Evolutionary conservation across 2,797 vertebrate species (phyloP), one percentile per base, ranked within the genome.

Genomic region (Poeciliopsis presidionis): DNA sequence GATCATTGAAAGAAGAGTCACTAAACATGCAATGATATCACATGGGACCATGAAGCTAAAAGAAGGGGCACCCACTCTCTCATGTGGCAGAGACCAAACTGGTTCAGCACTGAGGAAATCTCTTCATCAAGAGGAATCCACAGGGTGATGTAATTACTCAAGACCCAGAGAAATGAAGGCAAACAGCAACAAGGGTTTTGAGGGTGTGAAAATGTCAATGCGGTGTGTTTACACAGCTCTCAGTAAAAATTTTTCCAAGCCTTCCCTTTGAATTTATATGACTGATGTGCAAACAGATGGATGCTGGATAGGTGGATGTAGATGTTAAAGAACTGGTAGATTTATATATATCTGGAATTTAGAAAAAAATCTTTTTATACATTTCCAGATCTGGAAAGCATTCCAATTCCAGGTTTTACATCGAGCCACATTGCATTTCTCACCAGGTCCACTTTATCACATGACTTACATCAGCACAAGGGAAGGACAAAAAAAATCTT

Each of bases 11-110:
- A 93, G 91, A 88, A 81, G 89, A 88, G 89, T 81, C 84, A 76
- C 93, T 93, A 88, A 88, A 91, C 88, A 93, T 86, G 87, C 88
- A 75, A 80, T 82, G 73, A 90, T 94, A 90, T 94, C 88, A 84
- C 86, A 85, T 75, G 89, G 92, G 91, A 92, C 73, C 45, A 71
- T 80, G 72, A 82, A 87, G 84, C 86, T 90, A 91, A 90, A 82
- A 76, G 72, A 81, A 76, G 87, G 90, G 86, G 90, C 87, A 87
- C 85, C 86, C 89, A 87, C 91, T 94, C 82, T 69, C 90, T 94
- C 93, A 93, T 91, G 86, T 78, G 82, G 79, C 25, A 28, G 47
- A 78, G 83, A 89, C 82, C 87, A 79, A 74, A 81, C 76, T 76
- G n/a, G 61, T 80, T 87, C 74, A 74, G 77, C 71, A 80, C 84